phyloP scores from a whole-genome alignment of 2,113 vertebrate genomes.

The Scopus umbretta region DNA sequence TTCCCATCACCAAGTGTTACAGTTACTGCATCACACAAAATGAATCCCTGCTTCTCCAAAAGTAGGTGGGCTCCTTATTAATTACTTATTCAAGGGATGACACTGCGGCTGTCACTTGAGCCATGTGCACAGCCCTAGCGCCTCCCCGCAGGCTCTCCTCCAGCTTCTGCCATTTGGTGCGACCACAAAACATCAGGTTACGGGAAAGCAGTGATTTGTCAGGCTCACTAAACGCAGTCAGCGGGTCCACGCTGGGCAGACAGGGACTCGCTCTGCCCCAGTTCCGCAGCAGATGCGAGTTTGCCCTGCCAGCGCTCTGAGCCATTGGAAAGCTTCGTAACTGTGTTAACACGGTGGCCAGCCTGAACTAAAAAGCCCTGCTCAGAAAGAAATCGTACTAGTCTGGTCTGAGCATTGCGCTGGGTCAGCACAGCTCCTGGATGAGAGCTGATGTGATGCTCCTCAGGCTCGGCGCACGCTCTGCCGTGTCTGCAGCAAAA shows the following conservation, averaged over 20 bases:
- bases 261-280: accelerated
- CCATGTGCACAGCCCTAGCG: not conserved
- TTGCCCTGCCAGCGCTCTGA: not conserved
- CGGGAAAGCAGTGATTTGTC: not conserved
- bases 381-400: not conserved
- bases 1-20: not conserved
- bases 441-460: not conserved
- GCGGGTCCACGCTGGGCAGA: accelerated
- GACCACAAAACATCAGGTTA: not conserved
- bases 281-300: not conserved
- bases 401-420: not conserved
- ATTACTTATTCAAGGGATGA: not conserved
- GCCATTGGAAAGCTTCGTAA: not conserved
- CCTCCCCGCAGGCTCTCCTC: not conserved
- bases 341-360: not conserved
- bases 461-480: not conserved
- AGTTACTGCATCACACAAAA: not conserved
- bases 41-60: not conserved
- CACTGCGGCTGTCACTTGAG: not conserved
- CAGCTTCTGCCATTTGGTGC: not conserved
- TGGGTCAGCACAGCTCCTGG: not conserved
- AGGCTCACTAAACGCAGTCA: not conserved
- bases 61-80: not conserved
- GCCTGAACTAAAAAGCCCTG: not conserved
- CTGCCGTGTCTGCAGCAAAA: not conserved